These are phyloP conservation scores for Onchidella celtica DNA, from an alignment of 2,888 invertebrate genomes.

Conservation along the genomic window DNA sequence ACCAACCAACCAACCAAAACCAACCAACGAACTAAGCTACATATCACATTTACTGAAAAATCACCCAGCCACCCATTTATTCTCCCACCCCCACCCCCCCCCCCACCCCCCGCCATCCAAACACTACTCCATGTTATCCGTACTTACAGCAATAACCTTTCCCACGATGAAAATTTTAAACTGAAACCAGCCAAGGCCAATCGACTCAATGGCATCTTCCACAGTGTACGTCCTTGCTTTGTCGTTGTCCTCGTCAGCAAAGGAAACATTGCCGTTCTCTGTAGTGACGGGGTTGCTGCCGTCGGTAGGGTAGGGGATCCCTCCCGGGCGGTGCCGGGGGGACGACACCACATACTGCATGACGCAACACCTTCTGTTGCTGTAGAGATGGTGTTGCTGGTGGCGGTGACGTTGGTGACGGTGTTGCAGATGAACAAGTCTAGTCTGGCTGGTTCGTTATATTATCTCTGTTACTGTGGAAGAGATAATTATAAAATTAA, in stretches of 20 bases:
- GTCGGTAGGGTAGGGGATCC: background rate
- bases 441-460: background rate
- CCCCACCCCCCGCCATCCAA: background rate
- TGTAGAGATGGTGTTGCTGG: background rate
- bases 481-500: background rate
- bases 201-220: conserved; percentile 74
- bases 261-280: background rate
- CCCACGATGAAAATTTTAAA: conserved; percentile 67
- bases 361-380: background rate
- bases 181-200: conserved; percentile 75
- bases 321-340: conserved; percentile 27
- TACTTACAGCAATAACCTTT: conserved; percentile 70
- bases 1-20: too few relatives aligned
- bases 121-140: background rate
- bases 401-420: background rate
- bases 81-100: background rate
- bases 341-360: conserved; percentile 44
- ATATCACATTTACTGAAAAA: background rate
- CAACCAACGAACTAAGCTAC: background rate
- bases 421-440: background rate
- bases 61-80: background rate
- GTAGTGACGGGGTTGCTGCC: background rate
- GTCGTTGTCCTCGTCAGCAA: background rate
- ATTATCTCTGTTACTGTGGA: background rate
- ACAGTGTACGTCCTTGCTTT: conserved; percentile 58